phyloP scores from a whole-genome alignment of 1,140 invertebrate species.

The Aphelinus certus region DNA sequence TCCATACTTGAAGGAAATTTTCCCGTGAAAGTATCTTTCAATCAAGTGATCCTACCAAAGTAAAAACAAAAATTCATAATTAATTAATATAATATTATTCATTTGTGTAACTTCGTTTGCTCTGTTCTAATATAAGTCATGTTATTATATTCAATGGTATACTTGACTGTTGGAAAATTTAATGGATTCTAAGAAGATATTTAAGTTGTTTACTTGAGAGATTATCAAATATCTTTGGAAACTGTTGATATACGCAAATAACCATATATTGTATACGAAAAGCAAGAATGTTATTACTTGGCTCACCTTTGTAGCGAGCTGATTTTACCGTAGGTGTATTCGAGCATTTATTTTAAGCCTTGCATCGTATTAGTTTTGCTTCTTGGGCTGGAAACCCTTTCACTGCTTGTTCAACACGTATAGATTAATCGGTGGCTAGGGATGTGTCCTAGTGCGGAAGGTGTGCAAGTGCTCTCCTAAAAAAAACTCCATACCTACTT shows the following conservation, averaged over 20 bases:
- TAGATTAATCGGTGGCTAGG: constrained; percentile 63
- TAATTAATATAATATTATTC: not conserved
- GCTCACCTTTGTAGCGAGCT: constrained; percentile 64
- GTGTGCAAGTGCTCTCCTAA: constrained; percentile 62
- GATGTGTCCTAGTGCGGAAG: constrained; percentile 62
- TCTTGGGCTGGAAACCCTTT: constrained; percentile 66
- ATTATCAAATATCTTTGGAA: constrained; percentile 58
- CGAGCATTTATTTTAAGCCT: constrained; percentile 64
- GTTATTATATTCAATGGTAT: no score
- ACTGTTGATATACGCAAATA: constrained; percentile 57
- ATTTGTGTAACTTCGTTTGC: not conserved
- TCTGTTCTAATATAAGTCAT: constrained; percentile 30
- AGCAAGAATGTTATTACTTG: constrained; percentile 61
- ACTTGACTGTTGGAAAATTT: no score
- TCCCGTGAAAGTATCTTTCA: no score
- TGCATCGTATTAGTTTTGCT: constrained; percentile 68
- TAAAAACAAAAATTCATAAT: no score
- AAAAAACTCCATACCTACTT: not conserved
- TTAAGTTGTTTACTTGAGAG: no score
- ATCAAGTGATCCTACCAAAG: no score
- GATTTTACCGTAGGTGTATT: constrained; percentile 64
- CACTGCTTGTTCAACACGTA: constrained; percentile 65
- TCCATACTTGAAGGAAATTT: no score
- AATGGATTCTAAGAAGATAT: no score
- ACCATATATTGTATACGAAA: constrained; percentile 46